These are phyloP conservation scores for Catocala nupta DNA, from an alignment of 2,888 invertebrate genomes.

Conservation along the genomic window DNA sequence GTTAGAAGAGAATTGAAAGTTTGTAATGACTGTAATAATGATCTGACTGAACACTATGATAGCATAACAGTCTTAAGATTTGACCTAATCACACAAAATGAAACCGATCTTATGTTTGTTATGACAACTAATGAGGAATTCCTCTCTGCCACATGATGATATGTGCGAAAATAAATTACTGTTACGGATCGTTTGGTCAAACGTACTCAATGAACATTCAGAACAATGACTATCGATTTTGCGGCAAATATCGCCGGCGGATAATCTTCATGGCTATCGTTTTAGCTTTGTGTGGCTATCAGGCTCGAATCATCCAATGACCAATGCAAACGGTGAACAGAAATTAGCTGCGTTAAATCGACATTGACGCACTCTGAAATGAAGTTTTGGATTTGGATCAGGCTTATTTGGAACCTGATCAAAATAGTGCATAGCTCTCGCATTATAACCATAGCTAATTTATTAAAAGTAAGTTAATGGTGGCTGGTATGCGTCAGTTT, in stretches of 20 bases:
- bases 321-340: slow-evolving; percentile 1
- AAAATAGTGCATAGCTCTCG: neutral
- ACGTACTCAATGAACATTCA: slow-evolving; percentile 3
- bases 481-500: neutral
- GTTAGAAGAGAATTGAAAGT: no score
- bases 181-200: slow-evolving; percentile 1
- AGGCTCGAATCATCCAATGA: slow-evolving; percentile 1
- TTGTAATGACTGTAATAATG: no score
- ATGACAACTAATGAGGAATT: no score
- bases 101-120: no score
- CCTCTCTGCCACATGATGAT: no score
- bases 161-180: no score
- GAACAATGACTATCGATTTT: neutral
- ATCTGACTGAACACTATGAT: no score
- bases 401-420: neutral
- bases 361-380: slow-evolving; percentile 1
- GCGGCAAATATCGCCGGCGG: neutral
- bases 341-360: slow-evolving; percentile 1
- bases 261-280: slow-evolving; percentile 4
- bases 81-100: no score
- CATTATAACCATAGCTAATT: neutral
- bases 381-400: neutral
- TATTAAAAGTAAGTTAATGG: neutral
- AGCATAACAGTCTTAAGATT: no score
- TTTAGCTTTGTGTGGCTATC: neutral